Evolutionary conservation across 2,113 vertebrate genomes (phyloP).

Genomic region (Cynoglossus semilaevis): DNA sequence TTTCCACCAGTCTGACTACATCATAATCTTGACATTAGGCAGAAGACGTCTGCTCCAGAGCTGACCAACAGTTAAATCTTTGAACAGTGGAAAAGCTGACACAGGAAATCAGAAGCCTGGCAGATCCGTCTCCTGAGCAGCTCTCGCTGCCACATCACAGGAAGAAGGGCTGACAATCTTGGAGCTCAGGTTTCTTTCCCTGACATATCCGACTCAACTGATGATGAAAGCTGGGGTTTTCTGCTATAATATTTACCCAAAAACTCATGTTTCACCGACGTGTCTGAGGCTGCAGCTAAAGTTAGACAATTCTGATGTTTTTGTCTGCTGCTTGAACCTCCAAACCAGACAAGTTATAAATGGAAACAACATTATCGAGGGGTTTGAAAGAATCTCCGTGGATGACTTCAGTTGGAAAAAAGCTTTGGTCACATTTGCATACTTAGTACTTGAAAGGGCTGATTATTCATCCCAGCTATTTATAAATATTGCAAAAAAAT

Average conservation of each 20-base stretch:
- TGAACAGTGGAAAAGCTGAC: conserved; percentile 59
- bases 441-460: conserved; percentile 27
- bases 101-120: conserved; percentile 35
- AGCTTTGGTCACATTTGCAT: conserved; percentile 7
- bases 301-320: conserved; percentile 57
- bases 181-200: conserved; percentile 11
- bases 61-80: conserved; percentile 50
- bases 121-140: conserved; percentile 15
- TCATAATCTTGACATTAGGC: conserved; percentile 51
- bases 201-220: conserved; percentile 7
- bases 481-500: not conserved
- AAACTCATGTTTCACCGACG: conserved; percentile 26
- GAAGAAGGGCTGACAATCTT: conserved; percentile 19
- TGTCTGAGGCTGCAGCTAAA: conserved; percentile 43
- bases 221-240: not conserved
- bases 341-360: conserved; percentile 37
- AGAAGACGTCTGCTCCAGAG: conserved; percentile 53
- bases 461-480: not conserved
- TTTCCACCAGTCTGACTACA: conserved; percentile 35
- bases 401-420: conserved; percentile 16
- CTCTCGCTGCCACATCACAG: conserved; percentile 20
- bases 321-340: conserved; percentile 21
- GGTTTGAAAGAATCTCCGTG: conserved; percentile 1
- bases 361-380: conserved; percentile 15
- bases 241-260: conserved; percentile 14